Conservation (phyloP, 2,113 vertebrate species). For the Neopipo cinnamomea region DNA sequence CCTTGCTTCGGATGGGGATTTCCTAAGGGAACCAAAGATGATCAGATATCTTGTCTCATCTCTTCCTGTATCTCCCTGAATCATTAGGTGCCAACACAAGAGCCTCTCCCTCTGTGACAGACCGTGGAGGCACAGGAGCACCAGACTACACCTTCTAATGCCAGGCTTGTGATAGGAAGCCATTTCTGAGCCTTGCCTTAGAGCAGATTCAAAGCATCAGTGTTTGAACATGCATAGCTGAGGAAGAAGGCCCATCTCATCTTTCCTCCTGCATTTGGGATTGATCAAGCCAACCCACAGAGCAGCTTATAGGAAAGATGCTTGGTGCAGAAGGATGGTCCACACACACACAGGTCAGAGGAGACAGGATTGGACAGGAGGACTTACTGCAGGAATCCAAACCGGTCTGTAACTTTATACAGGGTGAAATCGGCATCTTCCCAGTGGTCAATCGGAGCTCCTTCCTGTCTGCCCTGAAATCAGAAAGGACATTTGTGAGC, state of each 20-base stretch:
- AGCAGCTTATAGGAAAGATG: background rate
- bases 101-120: background rate
- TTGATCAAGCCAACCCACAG: background rate
- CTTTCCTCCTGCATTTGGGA: background rate
- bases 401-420: conserved; percentile 87
- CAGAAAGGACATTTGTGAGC: background rate
- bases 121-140: fast-evolving
- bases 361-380: background rate
- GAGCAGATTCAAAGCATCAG: background rate
- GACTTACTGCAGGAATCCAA: conserved; percentile 89
- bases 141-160: background rate
- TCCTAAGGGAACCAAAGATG: background rate
- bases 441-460: conserved; percentile 82
- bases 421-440: conserved; percentile 85
- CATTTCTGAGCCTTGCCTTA: background rate
- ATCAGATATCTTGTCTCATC: background rate
- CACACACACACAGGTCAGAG: fast-evolving
- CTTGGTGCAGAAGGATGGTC: background rate
- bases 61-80: background rate
- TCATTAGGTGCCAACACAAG: background rate
- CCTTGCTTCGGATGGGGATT: background rate
- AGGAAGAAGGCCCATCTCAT: background rate
- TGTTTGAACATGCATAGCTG: background rate
- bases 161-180: background rate
- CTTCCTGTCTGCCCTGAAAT: conserved; percentile 82